A percentile compares a stretch with the other conserved stretches of the same genome.
phyloP scores from a whole-genome alignment of 2,113 vertebrate genomes.

The Otus sunia region DNA sequence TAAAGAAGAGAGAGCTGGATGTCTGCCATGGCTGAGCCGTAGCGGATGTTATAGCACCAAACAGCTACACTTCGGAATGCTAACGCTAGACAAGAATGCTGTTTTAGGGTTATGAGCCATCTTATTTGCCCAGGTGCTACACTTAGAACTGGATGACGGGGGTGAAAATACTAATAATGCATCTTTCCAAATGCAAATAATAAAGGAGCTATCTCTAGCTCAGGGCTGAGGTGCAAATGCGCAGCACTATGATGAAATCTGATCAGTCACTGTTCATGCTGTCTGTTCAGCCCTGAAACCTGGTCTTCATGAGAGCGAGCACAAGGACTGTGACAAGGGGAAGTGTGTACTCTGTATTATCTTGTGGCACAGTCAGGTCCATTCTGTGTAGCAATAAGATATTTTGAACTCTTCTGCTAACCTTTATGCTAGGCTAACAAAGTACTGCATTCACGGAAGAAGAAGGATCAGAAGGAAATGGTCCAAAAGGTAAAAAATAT shows the following conservation, averaged over 20 bases:
- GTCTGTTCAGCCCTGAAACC: background rate
- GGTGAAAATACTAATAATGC: background rate
- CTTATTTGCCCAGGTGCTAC: background rate
- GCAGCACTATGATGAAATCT: background rate
- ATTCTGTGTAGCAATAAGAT: accelerated
- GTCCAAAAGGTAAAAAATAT: background rate
- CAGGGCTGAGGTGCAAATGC: background rate
- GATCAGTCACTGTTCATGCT: background rate
- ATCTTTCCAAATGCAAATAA: background rate
- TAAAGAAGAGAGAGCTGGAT: background rate
- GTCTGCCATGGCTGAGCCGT: background rate
- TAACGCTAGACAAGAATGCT: background rate
- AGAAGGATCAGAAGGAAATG: background rate
- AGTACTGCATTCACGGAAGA: background rate
- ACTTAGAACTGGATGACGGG: background rate
- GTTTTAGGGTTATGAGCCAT: background rate
- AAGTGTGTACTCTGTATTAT: background rate
- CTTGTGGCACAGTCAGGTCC: background rate
- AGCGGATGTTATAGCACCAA: accelerated
- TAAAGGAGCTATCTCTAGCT: background rate
- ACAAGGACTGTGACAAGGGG: background rate
- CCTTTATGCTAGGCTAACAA: background rate
- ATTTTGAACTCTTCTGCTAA: background rate
- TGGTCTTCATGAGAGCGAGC: background rate
- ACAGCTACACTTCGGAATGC: background rate